Conservation (phyloP, 2,888 invertebrate genomes). For the Silvanus unidentatus region DNA sequence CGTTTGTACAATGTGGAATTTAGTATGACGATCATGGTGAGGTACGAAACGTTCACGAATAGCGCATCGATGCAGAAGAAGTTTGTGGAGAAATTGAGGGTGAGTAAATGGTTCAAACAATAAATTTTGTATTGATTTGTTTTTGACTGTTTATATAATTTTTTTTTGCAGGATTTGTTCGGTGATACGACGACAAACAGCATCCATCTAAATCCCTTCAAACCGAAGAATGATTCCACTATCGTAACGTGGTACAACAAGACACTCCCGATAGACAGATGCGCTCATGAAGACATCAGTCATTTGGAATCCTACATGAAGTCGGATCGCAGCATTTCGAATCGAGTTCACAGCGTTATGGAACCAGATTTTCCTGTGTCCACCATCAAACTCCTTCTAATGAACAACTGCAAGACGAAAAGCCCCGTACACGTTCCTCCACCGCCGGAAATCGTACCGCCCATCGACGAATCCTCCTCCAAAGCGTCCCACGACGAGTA, state of each 20-base stretch:
- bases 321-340: slow-evolving; percentile 47
- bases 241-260: slow-evolving; percentile 78
- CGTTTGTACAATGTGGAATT: slow-evolving; percentile 71
- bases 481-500: slow-evolving; percentile 55
- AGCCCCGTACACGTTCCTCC: slow-evolving; percentile 31
- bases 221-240: slow-evolving; percentile 55
- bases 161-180: slow-evolving; percentile 57
- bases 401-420: slow-evolving; percentile 52
- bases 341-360: slow-evolving; percentile 61
- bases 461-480: slow-evolving; percentile 23
- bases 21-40: slow-evolving; percentile 69
- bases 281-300: slow-evolving; percentile 73
- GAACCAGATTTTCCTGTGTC: slow-evolving; percentile 66
- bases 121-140: not conserved
- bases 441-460: slow-evolving; percentile 31
- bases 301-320: slow-evolving; percentile 62
- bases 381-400: slow-evolving; percentile 56
- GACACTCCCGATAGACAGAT: slow-evolving; percentile 64
- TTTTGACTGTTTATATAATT: slow-evolving; percentile 4
- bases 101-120: slow-evolving; percentile 21
- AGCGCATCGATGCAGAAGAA: slow-evolving; percentile 69
- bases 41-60: slow-evolving; percentile 58
- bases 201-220: slow-evolving; percentile 68
- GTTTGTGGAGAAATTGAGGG: slow-evolving; percentile 68
- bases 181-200: slow-evolving; percentile 67